A percentile compares a stretch with the other conserved stretches of the same genome.
Conservation (phyloP, 1,140 invertebrate species). For the Drosophila auraria region DNA sequence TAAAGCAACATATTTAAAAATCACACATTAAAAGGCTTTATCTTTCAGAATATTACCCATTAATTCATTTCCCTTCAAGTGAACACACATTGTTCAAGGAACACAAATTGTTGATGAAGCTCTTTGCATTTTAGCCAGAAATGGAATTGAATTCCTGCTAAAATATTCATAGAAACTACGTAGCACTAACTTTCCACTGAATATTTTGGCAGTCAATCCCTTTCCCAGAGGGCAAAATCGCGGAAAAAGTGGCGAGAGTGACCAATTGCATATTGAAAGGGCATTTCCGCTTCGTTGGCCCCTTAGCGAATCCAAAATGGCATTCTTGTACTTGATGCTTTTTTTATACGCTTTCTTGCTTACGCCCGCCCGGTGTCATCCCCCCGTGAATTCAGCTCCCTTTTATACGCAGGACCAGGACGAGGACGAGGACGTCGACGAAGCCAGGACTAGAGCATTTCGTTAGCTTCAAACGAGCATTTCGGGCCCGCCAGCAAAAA, state of each 20-base stretch:
- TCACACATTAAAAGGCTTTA: too few relatives aligned
- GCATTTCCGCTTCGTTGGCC: conserved; percentile 50
- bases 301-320: conserved; percentile 30
- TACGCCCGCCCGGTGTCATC: conserved; percentile 8
- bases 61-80: too few relatives aligned
- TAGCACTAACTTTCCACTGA: neutral
- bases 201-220: conserved; percentile 21
- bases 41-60: too few relatives aligned
- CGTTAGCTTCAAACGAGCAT: conserved; percentile 79
- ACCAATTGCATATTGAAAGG: conserved; percentile 49
- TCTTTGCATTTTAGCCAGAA: neutral
- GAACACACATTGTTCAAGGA: neutral
- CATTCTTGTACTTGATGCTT: conserved; percentile 54
- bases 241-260: conserved; percentile 14
- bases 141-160: conserved; percentile 18
- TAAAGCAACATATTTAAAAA: too few relatives aligned
- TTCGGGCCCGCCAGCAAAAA: conserved; percentile 76
- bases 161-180: conserved; percentile 19
- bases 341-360: conserved; percentile 53
- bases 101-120: conserved; percentile 9
- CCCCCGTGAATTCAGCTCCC: neutral
- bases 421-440: conserved; percentile 5
- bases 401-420: conserved; percentile 5
- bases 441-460: conserved; percentile 61
- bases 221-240: conserved; percentile 4